Evolutionary conservation across 2,888 invertebrate genomes (phyloP).

Genomic region (Cerceris rybyensis): DNA sequence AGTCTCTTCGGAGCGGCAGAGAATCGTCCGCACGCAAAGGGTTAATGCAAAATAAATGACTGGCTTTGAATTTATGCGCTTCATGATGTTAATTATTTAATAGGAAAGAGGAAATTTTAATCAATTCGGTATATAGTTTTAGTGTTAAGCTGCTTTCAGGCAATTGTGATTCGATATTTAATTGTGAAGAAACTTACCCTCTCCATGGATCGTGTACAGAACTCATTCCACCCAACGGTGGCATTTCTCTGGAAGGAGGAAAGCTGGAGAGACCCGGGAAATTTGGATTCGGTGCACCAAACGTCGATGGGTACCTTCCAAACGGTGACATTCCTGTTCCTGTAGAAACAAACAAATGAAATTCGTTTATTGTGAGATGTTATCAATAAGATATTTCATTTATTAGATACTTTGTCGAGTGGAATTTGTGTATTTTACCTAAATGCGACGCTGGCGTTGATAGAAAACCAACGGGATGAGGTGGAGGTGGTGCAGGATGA

Average conservation of each 20-base stretch:
- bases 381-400: neutral
- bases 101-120: too few relatives aligned
- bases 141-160: neutral
- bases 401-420: neutral
- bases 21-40: too few relatives aligned
- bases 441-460: constrained; percentile 87
- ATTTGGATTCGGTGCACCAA: constrained; percentile 86
- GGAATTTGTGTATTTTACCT: constrained; percentile 81
- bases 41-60: too few relatives aligned
- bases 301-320: constrained; percentile 89
- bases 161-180: neutral
- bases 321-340: constrained; percentile 90
- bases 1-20: too few relatives aligned
- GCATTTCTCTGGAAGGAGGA: constrained; percentile 85
- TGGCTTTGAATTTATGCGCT: too few relatives aligned
- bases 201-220: constrained; percentile 88
- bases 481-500: constrained; percentile 83
- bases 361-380: neutral
- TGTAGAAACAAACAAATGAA: constrained; percentile 63
- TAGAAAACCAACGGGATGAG: constrained; percentile 86
- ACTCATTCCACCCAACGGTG: constrained; percentile 82
- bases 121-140: too few relatives aligned
- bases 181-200: constrained; percentile 81
- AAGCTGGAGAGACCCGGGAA: constrained; percentile 88
- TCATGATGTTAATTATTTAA: too few relatives aligned